Base-by-base conservation (phyloP, 2,797 vertebrate species). In the Bufotes viridis region DNA sequence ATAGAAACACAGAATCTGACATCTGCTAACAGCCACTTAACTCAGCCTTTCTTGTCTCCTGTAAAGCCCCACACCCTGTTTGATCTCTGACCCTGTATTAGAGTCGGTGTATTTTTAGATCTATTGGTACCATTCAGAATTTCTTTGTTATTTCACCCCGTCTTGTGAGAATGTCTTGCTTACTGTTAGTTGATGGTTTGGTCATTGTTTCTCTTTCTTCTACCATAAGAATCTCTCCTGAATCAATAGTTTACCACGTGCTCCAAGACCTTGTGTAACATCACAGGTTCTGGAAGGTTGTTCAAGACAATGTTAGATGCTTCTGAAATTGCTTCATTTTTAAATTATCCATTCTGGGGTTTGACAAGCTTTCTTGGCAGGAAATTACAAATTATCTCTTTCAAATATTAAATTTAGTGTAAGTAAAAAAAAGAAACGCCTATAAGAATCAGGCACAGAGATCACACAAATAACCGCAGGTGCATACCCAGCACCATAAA, bases 1-100 rank as follows among this genome's bases (percentile, higher is more conserved):
- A 88, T 88, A 88, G 87, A 88, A 88, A 88, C 87, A 88, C 82
- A 72, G 76, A 51, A 72, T 79, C 29, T 84, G 63, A 84, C 60
- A 67, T 67, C 67, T 81, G 65, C 51, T 74, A 72, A 81, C 65
- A 81, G 57, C 76, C 65, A 75, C 78, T 88, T 85, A 63, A 79
- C 65, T 26, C 82, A 61, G 34, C 63, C 87, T 80, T 88, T 80
- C 63, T 42, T 51, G n/a, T 20, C 34, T 22, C 24, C 22, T 70
- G 22, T 70, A 60, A 53, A 74, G 70, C 53, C 53, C 55, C 55
- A 75, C 78, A 81, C 55, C 55, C 67, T 65, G 17, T 55, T 49
- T 80, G 60, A 72, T 85, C 75, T 55, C 57, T 58, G 67, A 84
- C 55, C 74, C 60, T 78, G 20, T 70, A 49, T 79, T 80, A 72